These are phyloP conservation scores for Arctocebus calabarensis DNA, from an alignment of 2,797 vertebrate species.

Conservation along the genomic window DNA sequence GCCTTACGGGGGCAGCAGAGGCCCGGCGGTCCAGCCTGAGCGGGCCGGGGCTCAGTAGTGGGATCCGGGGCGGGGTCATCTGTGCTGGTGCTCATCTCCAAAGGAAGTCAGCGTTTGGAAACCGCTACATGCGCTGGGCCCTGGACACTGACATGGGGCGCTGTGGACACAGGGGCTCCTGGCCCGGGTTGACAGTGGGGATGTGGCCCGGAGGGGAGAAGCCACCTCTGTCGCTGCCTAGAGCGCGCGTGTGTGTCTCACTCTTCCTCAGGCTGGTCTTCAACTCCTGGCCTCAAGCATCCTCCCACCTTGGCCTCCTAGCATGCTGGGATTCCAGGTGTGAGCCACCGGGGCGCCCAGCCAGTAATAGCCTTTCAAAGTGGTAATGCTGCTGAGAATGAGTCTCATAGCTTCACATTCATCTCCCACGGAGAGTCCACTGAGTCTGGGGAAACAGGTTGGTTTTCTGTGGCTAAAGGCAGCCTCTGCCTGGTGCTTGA, in stretches of 20 bases:
- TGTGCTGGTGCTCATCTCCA: accelerated
- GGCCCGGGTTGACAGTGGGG: neutral
- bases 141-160: neutral
- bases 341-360: too few species aligned
- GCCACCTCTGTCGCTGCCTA: neutral
- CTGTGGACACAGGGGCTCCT: neutral
- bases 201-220: neutral
- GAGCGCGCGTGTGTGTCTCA: too few species aligned
- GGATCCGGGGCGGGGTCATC: too few species aligned
- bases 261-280: too few species aligned
- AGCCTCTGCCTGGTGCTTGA: neutral
- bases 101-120: neutral
- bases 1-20: constrained; percentile 1
- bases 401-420: too few species aligned
- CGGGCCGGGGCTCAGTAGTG: accelerated
- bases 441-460: too few species aligned
- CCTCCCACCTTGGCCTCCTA: too few species aligned
- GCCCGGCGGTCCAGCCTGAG: accelerated
- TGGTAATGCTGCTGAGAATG: too few species aligned
- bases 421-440: too few species aligned
- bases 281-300: too few species aligned
- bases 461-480: neutral
- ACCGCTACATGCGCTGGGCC: neutral
- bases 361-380: too few species aligned
- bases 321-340: too few species aligned